phyloP scores from a whole-genome alignment of 2,113 vertebrate species.

The Phalacrocorax pelagicus region DNA sequence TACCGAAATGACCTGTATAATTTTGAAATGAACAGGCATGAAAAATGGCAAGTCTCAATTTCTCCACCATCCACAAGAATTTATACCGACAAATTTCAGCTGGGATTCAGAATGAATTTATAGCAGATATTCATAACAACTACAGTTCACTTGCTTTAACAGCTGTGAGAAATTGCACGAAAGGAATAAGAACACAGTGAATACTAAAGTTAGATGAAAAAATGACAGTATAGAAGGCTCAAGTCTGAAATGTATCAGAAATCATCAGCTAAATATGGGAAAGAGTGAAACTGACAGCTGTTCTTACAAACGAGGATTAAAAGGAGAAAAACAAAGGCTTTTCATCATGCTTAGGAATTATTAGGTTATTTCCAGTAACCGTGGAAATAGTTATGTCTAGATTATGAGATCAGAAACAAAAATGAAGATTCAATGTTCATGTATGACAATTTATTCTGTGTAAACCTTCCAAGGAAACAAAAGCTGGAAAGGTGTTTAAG shows the following conservation, averaged over 20 bases:
- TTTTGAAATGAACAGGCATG: not conserved
- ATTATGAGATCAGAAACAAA: not conserved
- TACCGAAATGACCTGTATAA: not conserved
- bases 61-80: not conserved
- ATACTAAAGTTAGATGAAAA: not conserved
- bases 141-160: not conserved
- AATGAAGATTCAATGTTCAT: not conserved
- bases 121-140: not conserved
- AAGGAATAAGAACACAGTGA: not conserved
- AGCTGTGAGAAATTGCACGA: not conserved
- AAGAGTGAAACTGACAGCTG: not conserved
- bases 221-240: not conserved
- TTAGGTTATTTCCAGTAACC: not conserved
- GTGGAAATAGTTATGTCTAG: not conserved
- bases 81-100: not conserved
- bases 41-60: not conserved
- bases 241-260: not conserved
- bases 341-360: not conserved
- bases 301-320: not conserved
- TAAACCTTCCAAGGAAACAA: not conserved
- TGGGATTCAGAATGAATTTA: not conserved
- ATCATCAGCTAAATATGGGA: not conserved
- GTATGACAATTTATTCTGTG: not conserved
- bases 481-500: not conserved
- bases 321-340: not conserved